These are phyloP conservation scores for Heteronetta atricapilla DNA, from an alignment of 2,113 vertebrate genomes.

Conservation along the genomic window DNA sequence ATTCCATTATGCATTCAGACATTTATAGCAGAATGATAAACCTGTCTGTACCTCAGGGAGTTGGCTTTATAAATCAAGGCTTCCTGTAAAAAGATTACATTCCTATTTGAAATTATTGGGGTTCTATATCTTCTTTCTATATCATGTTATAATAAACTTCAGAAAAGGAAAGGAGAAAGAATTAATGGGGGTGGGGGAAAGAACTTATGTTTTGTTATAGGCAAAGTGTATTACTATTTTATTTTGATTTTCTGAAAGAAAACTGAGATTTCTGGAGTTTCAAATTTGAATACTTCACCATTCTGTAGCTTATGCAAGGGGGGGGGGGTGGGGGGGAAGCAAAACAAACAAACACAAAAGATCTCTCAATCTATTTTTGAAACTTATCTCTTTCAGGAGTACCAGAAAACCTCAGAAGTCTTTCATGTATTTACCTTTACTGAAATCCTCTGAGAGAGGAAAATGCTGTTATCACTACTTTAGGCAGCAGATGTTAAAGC, in stretches of 20 bases:
- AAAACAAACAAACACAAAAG: neutral
- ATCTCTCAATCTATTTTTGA: neutral
- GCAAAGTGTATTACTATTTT: slow-evolving; percentile 2
- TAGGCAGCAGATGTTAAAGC: neutral
- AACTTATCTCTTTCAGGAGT: neutral
- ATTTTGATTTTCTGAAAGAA: slow-evolving; percentile 35
- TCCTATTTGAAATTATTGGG: slow-evolving; percentile 64
- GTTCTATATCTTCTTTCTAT: slow-evolving; percentile 60
- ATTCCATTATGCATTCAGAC: slow-evolving; percentile 76
- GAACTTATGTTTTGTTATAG: slow-evolving; percentile 24
- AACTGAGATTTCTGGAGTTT: neutral
- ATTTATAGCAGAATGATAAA: slow-evolving; percentile 77
- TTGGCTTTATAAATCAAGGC: slow-evolving; percentile 75
- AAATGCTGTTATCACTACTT: neutral
- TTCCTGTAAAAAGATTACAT: slow-evolving; percentile 66
- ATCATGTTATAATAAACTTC: neutral
- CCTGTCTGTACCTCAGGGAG: slow-evolving; percentile 68
- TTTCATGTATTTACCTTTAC: neutral
- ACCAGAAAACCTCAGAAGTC: neutral
- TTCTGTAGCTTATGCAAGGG: neutral
- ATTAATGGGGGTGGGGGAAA: neutral
- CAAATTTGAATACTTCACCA: neutral
- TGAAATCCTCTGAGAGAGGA: neutral
- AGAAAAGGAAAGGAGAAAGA: slow-evolving; percentile 3
- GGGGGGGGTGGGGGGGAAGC: too few relatives aligned